These are phyloP conservation scores for Euphydryas editha DNA, from an alignment of 2,888 invertebrate species.

Conservation along the genomic window DNA sequence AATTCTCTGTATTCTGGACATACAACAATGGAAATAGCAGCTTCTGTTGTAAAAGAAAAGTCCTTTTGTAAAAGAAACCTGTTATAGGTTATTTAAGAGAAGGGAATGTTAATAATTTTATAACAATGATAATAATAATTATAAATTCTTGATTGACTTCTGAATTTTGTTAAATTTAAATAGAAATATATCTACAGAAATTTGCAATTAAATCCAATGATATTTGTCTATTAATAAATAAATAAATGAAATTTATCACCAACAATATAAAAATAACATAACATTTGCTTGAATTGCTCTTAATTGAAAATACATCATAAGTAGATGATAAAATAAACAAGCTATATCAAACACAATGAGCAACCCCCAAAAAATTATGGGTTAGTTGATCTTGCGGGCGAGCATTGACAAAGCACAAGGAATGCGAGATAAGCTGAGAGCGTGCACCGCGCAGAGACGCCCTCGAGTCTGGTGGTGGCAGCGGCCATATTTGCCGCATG, in stretches of 20 bases:
- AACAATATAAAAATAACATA: background rate
- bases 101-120: no score
- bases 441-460: slow-evolving; percentile 53
- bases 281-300: slow-evolving; percentile 13
- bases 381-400: slow-evolving; percentile 76
- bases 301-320: slow-evolving; percentile 36
- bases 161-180: no score
- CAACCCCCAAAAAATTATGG: slow-evolving; percentile 66
- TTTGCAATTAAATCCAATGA: no score
- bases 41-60: no score
- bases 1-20: slow-evolving; percentile 44
- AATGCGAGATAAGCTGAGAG: slow-evolving; percentile 45
- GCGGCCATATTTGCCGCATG: slow-evolving; percentile 77
- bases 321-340: slow-evolving; percentile 52
- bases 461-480: slow-evolving; percentile 71
- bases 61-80: background rate
- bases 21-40: slow-evolving; percentile 61
- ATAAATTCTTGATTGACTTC: no score
- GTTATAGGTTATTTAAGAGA: no score
- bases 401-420: slow-evolving; percentile 57
- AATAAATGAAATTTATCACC: no score
- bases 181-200: no score
- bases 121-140: no score
- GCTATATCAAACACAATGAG: slow-evolving; percentile 74
- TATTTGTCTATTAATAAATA: no score